These are phyloP conservation scores for Eurypyga helias DNA, from an alignment of 2,113 vertebrate species.

Conservation along the genomic window DNA sequence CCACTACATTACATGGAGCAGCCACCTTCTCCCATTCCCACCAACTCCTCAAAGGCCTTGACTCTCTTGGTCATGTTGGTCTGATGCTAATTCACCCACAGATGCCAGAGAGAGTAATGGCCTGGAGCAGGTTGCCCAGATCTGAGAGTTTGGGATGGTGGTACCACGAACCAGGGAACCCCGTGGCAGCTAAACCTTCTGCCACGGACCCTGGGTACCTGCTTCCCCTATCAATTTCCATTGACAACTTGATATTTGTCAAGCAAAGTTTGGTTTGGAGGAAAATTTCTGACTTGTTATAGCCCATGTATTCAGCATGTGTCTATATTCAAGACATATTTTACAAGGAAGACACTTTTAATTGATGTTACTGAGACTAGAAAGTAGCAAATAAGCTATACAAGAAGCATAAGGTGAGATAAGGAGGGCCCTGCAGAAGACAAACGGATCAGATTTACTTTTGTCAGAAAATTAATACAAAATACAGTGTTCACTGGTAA, in stretches of 20 bases:
- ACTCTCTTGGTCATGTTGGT: background rate
- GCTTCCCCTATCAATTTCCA: background rate
- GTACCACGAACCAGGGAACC: accelerated
- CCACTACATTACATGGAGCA: accelerated
- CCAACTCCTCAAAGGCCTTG: background rate
- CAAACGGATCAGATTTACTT: background rate
- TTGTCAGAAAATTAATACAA: background rate
- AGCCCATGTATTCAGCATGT: background rate
- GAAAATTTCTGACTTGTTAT: background rate
- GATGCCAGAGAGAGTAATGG: accelerated
- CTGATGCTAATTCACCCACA: background rate
- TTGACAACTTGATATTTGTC: background rate
- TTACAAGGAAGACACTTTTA: background rate
- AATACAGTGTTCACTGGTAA: background rate
- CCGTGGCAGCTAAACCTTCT: background rate
- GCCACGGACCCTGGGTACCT: background rate
- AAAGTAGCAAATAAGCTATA: background rate
- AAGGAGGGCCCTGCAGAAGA: background rate
- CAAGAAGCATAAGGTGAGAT: background rate
- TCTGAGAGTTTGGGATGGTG: background rate
- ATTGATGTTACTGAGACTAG: background rate
- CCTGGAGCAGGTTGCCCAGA: background rate
- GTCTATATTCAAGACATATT: background rate
- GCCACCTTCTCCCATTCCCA: background rate
- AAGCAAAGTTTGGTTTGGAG: background rate